Evolutionary conservation across 2,888 invertebrate genomes (phyloP), one percentile per base, ranked within the genome.

Genomic region (Acanthoscelides obtectus): DNA sequence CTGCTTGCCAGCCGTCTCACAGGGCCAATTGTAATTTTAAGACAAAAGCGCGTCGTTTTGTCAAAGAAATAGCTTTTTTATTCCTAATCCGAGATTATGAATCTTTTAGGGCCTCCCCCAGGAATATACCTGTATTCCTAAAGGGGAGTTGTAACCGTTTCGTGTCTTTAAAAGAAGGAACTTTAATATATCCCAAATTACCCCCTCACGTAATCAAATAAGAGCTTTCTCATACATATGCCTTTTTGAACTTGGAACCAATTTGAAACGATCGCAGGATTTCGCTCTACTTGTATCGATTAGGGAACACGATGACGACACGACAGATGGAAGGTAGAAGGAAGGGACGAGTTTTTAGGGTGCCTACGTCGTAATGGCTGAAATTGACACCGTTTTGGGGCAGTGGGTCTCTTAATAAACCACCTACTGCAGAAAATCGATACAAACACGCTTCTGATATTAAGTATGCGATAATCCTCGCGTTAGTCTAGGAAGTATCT

Each of bases 81-180:
- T 82, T 75, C 81, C 82, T 84, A 84, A 84, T 84, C 83, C 82
- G 79, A 80, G 83, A 84, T 84, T 84, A 84, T 84, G 84, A 84
- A 83, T 84, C 83, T 84, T 84, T 83, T 82, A 83, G 81, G 76
- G 79, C 76, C 77, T 81, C 83, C 81, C 80, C 69, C 20, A 77
- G 79, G 81, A 79, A 79, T 75, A 77, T 79, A 45, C 45, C 45
- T 45, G 45, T 45, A 79, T 81, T 81, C 78, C 77, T 75, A 73
- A 45, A 12, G 12, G 45, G 45, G 45, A 45, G 45, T 45, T 45
- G 17, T 45, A 45, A 45, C 45, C 79, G 77, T 79, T 79, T 78
- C 79, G 78, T 80, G 76, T 75, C 77, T 76, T 76, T 22, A 22
- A 67, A 67, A 67, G 71, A 69, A 72, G 74, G 75, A 75, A 78